These are phyloP conservation scores for Ammodytes dubius DNA, from an alignment of 2,113 vertebrate genomes.

Conservation along the genomic window DNA sequence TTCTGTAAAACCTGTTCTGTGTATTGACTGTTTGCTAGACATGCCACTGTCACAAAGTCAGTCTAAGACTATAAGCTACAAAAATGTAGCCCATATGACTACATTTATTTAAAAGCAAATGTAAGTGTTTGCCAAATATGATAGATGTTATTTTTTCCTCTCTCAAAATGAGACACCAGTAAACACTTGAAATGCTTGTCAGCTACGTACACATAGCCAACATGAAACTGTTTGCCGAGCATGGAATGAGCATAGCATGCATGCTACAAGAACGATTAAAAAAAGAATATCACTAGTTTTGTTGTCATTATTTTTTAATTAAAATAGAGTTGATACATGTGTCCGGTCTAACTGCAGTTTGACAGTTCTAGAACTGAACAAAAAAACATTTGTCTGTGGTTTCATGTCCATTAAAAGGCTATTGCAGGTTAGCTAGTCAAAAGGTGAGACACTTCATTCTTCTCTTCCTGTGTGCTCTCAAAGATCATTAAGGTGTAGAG, in stretches of 20 bases:
- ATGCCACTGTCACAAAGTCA: slow-evolving; percentile 38
- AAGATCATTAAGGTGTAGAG: neutral
- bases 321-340: neutral
- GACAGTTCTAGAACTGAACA: neutral
- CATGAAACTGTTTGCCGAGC: slow-evolving; percentile 13
- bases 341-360: neutral
- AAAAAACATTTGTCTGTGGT: neutral
- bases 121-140: slow-evolving; percentile 20
- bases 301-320: neutral
- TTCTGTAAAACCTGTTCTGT: slow-evolving; percentile 2
- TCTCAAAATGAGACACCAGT: slow-evolving; percentile 23
- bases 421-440: neutral
- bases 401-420: neutral
- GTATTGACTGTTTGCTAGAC: neutral
- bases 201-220: neutral
- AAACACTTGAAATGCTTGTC: slow-evolving; percentile 36
- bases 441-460: slow-evolving; percentile 8
- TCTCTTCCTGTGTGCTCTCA: neutral
- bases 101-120: slow-evolving; percentile 45
- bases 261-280: neutral
- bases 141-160: neutral
- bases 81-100: slow-evolving; percentile 42
- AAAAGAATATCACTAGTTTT: neutral
- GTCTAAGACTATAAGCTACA: slow-evolving; percentile 17
- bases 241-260: slow-evolving; percentile 8